phyloP scores from a whole-genome alignment of 2,113 vertebrate species.

The Haemorhous mexicanus region DNA sequence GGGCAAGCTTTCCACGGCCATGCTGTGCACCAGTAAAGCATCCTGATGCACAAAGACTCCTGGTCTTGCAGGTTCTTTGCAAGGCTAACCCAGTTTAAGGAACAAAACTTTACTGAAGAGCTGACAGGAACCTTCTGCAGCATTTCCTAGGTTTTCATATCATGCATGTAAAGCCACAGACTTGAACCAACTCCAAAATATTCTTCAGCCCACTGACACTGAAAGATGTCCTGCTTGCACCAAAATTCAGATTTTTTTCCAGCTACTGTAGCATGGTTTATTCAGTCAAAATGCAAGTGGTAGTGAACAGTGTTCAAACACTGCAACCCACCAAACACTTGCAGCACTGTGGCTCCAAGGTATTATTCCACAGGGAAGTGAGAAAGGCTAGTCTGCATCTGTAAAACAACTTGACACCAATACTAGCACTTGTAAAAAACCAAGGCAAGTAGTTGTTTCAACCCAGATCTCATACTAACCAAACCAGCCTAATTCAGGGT shows the following conservation, averaged over 20 bases:
- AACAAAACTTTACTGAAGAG: not conserved
- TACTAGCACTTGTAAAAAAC: not conserved
- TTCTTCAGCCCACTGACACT: not conserved
- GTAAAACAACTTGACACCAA: not conserved
- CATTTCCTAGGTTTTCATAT: not conserved
- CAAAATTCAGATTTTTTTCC: not conserved
- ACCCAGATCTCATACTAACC: not conserved
- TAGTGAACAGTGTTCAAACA: not conserved
- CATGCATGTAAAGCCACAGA: not conserved
- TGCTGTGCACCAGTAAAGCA: not conserved
- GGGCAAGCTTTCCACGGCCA: accelerated
- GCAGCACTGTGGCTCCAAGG: not conserved
- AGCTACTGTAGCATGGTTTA: not conserved
- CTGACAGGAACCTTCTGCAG: not conserved
- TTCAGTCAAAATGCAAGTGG: not conserved
- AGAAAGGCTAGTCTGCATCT: not conserved
- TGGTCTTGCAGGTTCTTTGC: not conserved
- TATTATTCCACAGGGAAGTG: not conserved
- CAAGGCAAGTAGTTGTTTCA: not conserved
- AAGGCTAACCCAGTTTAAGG: not conserved
- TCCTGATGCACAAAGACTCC: not conserved
- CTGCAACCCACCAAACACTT: not conserved
- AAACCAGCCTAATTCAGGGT: not conserved
- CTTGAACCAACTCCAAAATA: not conserved
- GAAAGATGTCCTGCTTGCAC: not conserved